phyloP scores from a whole-genome alignment of 2,888 invertebrate species.

The Meloe dianella region DNA sequence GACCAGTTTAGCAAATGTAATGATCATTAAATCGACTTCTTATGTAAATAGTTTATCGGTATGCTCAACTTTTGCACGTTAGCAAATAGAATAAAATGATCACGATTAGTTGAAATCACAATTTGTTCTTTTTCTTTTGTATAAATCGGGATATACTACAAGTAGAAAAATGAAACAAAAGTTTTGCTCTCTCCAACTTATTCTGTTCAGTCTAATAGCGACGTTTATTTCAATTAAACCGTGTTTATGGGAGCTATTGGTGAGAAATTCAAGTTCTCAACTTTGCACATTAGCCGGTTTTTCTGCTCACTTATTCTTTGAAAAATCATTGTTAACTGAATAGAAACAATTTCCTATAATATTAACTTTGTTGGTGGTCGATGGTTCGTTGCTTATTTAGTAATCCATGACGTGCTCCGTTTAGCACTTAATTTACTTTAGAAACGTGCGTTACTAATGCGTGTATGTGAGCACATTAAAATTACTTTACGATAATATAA shows the following conservation, averaged over 20 bases:
- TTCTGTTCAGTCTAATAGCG: neutral
- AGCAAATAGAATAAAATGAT: neutral
- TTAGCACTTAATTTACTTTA: conserved; percentile 18
- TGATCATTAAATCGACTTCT: neutral
- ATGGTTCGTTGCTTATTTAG: conserved; percentile 23
- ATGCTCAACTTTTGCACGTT: neutral
- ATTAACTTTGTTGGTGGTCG: conserved; percentile 6
- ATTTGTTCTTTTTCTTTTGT: neutral
- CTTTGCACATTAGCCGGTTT: neutral
- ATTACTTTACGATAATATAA: neutral
- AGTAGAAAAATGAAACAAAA: neutral
- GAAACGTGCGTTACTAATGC: neutral
- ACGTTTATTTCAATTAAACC: neutral
- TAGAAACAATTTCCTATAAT: neutral
- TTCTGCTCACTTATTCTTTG: neutral
- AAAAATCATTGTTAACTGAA: conserved; percentile 1
- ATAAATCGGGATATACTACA: neutral
- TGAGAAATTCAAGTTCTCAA: neutral
- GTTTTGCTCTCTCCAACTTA: neutral
- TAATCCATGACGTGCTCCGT: conserved; percentile 27
- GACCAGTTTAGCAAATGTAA: neutral
- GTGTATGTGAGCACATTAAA: neutral
- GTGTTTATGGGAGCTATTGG: neutral
- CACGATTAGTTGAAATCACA: neutral
- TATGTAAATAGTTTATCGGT: neutral